Conservation (phyloP, 2,113 vertebrate genomes). For the Saccopteryx leptura region DNA sequence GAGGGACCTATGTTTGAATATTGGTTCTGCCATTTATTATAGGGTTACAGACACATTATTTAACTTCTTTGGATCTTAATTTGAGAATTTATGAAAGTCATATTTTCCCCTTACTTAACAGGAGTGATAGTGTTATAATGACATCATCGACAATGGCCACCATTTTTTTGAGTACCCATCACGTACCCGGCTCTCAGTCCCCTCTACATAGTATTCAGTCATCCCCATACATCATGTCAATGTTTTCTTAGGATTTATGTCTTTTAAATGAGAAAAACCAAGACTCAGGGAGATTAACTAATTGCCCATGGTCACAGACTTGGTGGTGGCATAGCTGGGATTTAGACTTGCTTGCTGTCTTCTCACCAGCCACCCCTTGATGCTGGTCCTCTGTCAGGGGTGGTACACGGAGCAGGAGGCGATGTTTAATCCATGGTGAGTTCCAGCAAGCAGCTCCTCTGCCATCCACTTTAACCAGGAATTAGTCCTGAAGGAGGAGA, state of each 20-base stretch:
- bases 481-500: background rate
- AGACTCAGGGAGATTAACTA: background rate
- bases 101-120: background rate
- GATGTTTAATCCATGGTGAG: background rate
- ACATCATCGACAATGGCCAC: background rate
- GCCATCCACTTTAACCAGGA: background rate
- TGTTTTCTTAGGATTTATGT: background rate
- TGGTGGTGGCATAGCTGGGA: background rate
- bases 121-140: background rate
- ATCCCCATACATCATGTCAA: background rate
- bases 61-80: constrained; percentile 19
- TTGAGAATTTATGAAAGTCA: background rate
- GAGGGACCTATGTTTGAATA: background rate
- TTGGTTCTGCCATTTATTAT: background rate
- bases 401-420: background rate
- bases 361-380: background rate
- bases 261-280: background rate
- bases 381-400: background rate
- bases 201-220: background rate
- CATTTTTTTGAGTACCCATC: background rate
- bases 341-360: background rate
- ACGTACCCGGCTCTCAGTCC: background rate
- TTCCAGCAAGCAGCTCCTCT: background rate
- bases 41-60: constrained; percentile 1
- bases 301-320: background rate